Conservation (phyloP, 2,888 invertebrate genomes). For the Bellardia pandia region DNA sequence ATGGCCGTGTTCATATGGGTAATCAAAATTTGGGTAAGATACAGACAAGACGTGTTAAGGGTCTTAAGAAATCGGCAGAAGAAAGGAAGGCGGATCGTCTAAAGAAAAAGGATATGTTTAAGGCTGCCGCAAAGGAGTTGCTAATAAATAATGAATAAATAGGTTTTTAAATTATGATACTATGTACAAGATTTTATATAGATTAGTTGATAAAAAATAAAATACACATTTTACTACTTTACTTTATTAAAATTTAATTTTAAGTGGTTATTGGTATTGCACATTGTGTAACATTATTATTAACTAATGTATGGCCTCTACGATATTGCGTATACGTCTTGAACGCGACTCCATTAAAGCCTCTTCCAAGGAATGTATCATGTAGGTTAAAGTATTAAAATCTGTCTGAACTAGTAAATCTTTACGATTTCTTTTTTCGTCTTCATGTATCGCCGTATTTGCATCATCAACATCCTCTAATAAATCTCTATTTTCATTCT, state of each 20-base stretch:
- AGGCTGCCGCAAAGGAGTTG: conserved; percentile 77
- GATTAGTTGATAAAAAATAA: conserved; percentile 14
- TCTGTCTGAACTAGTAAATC: conserved; percentile 86
- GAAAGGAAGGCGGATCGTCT: conserved; percentile 87
- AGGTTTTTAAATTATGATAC: conserved; percentile 24
- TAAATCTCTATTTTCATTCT: conserved; percentile 82
- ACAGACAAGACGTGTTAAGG: conserved; percentile 96
- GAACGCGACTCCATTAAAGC: conserved; percentile 87
- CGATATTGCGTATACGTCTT: conserved; percentile 83
- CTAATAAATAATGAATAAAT: conserved; percentile 73
- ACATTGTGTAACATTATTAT: too few species aligned
- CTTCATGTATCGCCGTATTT: conserved; percentile 76
- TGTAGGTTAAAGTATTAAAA: conserved; percentile 86
- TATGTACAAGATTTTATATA: conserved; percentile 46
- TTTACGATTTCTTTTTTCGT: conserved; percentile 81
- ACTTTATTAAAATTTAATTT: too few species aligned
- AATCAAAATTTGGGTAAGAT: conserved; percentile 91
- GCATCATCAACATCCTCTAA: conserved; percentile 75
- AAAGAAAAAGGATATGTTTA: conserved; percentile 84
- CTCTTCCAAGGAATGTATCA: conserved; percentile 87
- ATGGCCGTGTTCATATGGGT: conserved; percentile 96
- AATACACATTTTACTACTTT: conserved; percentile 33
- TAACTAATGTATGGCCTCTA: conserved; percentile 80
- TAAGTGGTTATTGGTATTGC: too few species aligned
- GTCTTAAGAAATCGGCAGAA: conserved; percentile 89